Evolutionary conservation across 2,113 vertebrate species (phyloP), one percentile per base, ranked within the genome.

Genomic region (Piaya cayana): DNA sequence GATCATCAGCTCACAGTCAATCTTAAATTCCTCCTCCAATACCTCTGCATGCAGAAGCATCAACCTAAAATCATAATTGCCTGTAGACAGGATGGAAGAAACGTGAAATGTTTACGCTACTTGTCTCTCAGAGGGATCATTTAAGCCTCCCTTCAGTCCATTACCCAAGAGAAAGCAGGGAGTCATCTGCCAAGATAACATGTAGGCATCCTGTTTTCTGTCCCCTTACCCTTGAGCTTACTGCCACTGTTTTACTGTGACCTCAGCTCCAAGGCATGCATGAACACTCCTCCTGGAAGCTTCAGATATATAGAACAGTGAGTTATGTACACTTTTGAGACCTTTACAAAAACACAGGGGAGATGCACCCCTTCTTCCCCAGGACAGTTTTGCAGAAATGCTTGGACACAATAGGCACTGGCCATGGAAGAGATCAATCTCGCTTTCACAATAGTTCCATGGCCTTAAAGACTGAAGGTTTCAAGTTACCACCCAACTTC

Each of bases 391-490:
- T 2, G 69, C 60, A 87, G 68, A 74, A 77, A 26, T 56, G 56
- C 64, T 82, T 2, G 0, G 58, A 47, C 39, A 77, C 27, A 25
- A 22, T 0, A 0, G 23, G 30, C 53, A 39, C 1, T 22, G n/a
- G 62, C 42, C 6, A 1, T 27, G 42, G 62, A 32, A 30, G 55
- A 63, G 71, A 81, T 6, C 26, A 68, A 30, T 16, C 18, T 11
- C 71, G 59, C 19, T 75, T 81, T 45, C 60, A 85, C n/a, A 21
- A 4, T 29, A 64, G 45, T 72, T 91, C 65, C 45, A 90, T 50
- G 65, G 49, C 59, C 45, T 23, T 42, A 5, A 75, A 53, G 65
- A 58, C 43, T 63, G 20, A 30, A 76, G 17, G 58, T 75, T 45
- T 84, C 29, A 30, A 63, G 50, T 80, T 76, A 90, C 21, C 34